A percentile compares a stretch with the other conserved stretches of the same genome.
phyloP scores from a whole-genome alignment of 2,797 vertebrate species.

The Erpetoichthys calabaricus region DNA sequence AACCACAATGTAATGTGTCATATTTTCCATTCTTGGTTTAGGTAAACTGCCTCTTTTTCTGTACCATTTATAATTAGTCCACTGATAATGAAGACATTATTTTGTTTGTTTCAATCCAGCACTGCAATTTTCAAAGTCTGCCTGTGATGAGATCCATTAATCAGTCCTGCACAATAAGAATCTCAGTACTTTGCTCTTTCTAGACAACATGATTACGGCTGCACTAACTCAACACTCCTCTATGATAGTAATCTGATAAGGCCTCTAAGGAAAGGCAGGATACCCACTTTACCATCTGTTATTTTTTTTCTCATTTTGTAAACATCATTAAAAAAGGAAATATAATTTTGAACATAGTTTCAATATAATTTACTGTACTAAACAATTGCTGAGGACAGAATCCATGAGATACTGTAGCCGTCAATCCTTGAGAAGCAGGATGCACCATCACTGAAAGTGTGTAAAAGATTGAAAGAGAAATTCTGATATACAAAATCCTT shows the following conservation, averaged over 20 bases:
- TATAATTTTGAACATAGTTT: too few relatives aligned
- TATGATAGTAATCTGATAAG: neutral
- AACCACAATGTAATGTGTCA: conserved; percentile 5
- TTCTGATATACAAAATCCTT: too few relatives aligned
- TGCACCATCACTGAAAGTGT: too few relatives aligned
- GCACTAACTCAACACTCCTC: neutral
- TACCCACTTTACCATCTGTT: neutral
- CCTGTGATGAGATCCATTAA: neutral
- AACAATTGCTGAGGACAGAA: too few relatives aligned
- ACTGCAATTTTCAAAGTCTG: conserved; percentile 7
- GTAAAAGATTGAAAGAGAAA: too few relatives aligned
- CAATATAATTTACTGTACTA: too few relatives aligned
- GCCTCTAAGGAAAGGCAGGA: neutral
- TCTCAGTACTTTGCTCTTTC: neutral
- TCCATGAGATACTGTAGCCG: too few relatives aligned
- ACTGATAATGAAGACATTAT: conserved; percentile 6
- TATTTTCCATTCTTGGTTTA: conserved; percentile 18
- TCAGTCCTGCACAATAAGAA: neutral
- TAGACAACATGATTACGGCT: neutral
- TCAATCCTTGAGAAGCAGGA: too few relatives aligned
- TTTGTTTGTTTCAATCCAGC: conserved; percentile 2
- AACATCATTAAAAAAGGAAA: too few relatives aligned
- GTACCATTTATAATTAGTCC: conserved; percentile 15
- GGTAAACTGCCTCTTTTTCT: conserved; percentile 7
- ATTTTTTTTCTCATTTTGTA: too few relatives aligned